These are phyloP conservation scores for Sparidentex hasta DNA, from an alignment of 2,797 vertebrate genomes.

Conservation along the genomic window DNA sequence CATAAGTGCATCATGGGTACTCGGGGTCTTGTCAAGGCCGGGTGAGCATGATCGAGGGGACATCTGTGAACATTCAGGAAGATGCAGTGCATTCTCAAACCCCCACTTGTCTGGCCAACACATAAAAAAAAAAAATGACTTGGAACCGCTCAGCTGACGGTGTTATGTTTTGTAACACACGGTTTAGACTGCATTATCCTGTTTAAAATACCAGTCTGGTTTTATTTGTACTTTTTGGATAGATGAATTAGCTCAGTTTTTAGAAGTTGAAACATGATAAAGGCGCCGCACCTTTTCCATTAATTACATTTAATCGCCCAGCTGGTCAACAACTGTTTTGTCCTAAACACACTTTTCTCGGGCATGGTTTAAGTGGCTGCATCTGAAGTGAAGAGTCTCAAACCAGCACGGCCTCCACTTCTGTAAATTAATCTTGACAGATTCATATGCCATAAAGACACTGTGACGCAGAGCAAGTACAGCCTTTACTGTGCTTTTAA, in stretches of 20 bases:
- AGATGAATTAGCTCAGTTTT: neutral
- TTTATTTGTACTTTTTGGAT: neutral
- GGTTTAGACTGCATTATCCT: neutral
- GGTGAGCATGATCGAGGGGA: conserved; percentile 10
- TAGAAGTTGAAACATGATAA: too few species aligned
- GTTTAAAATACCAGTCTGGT: neutral
- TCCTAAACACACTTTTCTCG: too few species aligned
- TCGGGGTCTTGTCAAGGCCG: conserved; percentile 6
- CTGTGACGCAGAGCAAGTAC: too few species aligned
- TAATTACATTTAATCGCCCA: too few species aligned
- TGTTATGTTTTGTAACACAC: conserved; percentile 4
- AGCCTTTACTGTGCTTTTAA: too few species aligned
- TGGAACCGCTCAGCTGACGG: neutral
- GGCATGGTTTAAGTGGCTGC: too few species aligned
- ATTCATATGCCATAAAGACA: too few species aligned
- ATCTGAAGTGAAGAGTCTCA: neutral
- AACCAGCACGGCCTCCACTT: neutral
- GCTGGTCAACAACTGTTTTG: too few species aligned
- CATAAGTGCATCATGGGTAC: conserved; percentile 25
- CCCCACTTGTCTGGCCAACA: conserved; percentile 3
- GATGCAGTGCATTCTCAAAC: neutral
- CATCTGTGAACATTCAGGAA: conserved; percentile 45
- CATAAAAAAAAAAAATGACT: neutral
- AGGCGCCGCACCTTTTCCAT: too few species aligned
- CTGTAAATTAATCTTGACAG: neutral